A percentile compares a stretch with the other conserved stretches of the same genome.
phyloP scores from a whole-genome alignment of 2,888 invertebrate species.

The Drosophila melanosoma region DNA sequence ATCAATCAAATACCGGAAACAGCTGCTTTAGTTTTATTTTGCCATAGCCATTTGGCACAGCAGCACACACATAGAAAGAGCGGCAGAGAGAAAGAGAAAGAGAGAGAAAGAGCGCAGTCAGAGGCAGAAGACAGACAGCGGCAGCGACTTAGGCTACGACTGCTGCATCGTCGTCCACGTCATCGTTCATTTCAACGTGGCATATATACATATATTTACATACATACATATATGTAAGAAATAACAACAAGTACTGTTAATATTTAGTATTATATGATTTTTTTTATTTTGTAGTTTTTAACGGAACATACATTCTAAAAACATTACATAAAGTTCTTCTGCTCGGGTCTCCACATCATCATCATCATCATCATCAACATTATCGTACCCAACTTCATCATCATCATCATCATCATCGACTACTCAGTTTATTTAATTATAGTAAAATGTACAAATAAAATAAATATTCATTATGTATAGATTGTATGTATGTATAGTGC shows the following conservation, averaged over 20 bases:
- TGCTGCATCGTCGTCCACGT: conserved; percentile 61
- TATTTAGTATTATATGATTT: conserved; percentile 83
- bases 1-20: conserved; percentile 86
- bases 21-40: conserved; percentile 85
- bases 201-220: conserved; percentile 15
- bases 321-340: conserved; percentile 80
- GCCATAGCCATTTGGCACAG: conserved; percentile 81
- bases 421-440: conserved; percentile 75
- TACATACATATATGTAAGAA: conserved; percentile 1
- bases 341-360: conserved; percentile 18
- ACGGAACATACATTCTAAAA: conserved; percentile 83
- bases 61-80: conserved; percentile 44
- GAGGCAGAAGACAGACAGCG: conserved; percentile 52
- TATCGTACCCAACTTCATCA: conserved; percentile 21
- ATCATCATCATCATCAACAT: conserved; percentile 15
- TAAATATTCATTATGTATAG: conserved; percentile 82
- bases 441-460: conserved; percentile 83
- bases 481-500: conserved; percentile 78
- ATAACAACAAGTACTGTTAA: conserved; percentile 33
- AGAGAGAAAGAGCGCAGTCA: neutral
- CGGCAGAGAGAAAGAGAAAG: conserved; percentile 14
- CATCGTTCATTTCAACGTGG: conserved; percentile 54
- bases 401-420: conserved; percentile 31
- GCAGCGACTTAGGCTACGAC: conserved; percentile 52
- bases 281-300: conserved; percentile 82